Evolutionary conservation across 2,113 vertebrate species (phyloP).

Genomic region (Syngnathus scovelli): DNA sequence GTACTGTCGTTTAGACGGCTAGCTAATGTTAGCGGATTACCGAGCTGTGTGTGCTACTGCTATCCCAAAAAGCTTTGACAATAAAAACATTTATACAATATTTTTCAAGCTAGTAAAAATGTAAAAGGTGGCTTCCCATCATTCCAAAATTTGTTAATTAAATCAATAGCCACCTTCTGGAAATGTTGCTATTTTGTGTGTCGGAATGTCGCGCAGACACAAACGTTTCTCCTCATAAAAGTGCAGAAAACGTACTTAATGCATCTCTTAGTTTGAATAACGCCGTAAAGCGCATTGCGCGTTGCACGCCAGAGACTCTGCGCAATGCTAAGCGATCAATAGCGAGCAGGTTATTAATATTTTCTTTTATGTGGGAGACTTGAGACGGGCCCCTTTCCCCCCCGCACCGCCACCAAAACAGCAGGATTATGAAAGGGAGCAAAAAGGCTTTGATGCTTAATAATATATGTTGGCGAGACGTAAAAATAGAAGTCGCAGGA

Average conservation of each 20-base stretch:
- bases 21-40: neutral
- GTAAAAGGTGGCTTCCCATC: too few species aligned
- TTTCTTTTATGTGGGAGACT: constrained; percentile 46
- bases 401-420: constrained; percentile 26
- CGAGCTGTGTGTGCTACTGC: neutral
- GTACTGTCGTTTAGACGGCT: neutral
- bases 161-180: too few species aligned
- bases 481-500: constrained; percentile 62
- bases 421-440: constrained; percentile 53
- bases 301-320: constrained; percentile 26
- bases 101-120: too few species aligned
- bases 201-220: neutral
- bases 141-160: too few species aligned
- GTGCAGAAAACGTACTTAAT: neutral
- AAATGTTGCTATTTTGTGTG: neutral
- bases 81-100: neutral
- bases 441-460: constrained; percentile 64
- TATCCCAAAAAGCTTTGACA: neutral
- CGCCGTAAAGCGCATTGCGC: constrained; percentile 8
- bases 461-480: constrained; percentile 55
- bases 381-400: constrained; percentile 27
- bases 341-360: constrained; percentile 42
- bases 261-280: constrained; percentile 2
- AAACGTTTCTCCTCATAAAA: neutral
- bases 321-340: constrained; percentile 48